Conservation (phyloP, 2,888 invertebrate genomes). For the Idaea aversata region DNA sequence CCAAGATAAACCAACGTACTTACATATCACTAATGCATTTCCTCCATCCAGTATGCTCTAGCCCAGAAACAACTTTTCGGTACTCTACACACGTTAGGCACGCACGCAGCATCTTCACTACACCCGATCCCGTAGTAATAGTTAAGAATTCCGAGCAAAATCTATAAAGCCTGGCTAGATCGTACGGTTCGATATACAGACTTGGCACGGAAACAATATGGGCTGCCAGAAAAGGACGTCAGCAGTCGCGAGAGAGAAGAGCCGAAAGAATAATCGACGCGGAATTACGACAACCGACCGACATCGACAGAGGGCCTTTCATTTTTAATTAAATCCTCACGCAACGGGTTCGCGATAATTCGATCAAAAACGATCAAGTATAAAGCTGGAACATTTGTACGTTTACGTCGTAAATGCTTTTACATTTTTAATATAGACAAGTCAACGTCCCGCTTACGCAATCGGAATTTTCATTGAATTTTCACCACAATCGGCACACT, state of each 20-base stretch:
- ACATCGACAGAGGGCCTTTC: slow-evolving; percentile 51
- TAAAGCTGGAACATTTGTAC: slow-evolving; percentile 20
- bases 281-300: slow-evolving; percentile 49
- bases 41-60: slow-evolving; percentile 31
- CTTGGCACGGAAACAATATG: slow-evolving; percentile 69
- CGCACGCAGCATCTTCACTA: slow-evolving; percentile 28
- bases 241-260: slow-evolving; percentile 55
- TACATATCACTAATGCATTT: slow-evolving; percentile 60
- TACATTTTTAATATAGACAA: slow-evolving; percentile 21
- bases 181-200: slow-evolving; percentile 63
- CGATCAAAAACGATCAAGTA: slow-evolving; percentile 37
- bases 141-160: slow-evolving; percentile 41
- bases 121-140: slow-evolving; percentile 30
- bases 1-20: slow-evolving; percentile 67
- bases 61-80: slow-evolving; percentile 24
- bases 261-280: slow-evolving; percentile 53
- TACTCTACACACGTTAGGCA: slow-evolving; percentile 25
- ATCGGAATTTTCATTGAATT: slow-evolving; percentile 3
- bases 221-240: slow-evolving; percentile 69
- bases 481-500: neutral
- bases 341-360: slow-evolving; percentile 42
- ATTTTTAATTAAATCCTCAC: slow-evolving; percentile 56
- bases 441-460: slow-evolving; percentile 28
- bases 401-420: slow-evolving; percentile 9
- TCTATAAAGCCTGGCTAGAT: slow-evolving; percentile 58